phyloP scores from a whole-genome alignment of 2,113 vertebrate genomes.

The Thinocorus orbignyianus region DNA sequence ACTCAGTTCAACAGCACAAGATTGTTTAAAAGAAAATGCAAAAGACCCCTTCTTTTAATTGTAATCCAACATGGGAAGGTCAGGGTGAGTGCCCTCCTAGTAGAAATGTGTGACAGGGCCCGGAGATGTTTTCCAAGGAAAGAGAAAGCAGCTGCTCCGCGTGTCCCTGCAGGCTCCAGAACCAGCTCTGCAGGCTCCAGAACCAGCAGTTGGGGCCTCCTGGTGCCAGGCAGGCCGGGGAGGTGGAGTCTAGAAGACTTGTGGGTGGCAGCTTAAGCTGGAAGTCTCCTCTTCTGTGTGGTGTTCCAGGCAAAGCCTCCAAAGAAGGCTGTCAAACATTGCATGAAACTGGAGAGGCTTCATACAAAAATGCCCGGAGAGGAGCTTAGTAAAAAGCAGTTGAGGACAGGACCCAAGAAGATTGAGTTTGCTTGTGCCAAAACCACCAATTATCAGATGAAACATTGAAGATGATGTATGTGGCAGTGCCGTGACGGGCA shows the following conservation, averaged over 20 bases:
- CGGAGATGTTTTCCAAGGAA: not conserved
- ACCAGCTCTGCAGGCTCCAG: not conserved
- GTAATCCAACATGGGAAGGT: not conserved
- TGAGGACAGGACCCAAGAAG: not conserved
- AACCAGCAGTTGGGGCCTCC: not conserved
- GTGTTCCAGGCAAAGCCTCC: not conserved
- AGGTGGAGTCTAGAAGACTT: conserved; percentile 39
- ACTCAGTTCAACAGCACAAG: not conserved
- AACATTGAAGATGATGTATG: not conserved
- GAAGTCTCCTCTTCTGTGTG: not conserved
- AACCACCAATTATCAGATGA: conserved; percentile 18
- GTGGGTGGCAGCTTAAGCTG: conserved; percentile 20
- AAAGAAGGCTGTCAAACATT: not conserved
- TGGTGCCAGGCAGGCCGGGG: not conserved
- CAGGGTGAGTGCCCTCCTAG: not conserved
- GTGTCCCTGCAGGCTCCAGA: conserved; percentile 33
- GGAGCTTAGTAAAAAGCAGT: not conserved
- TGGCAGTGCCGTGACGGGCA: conserved; percentile 11
- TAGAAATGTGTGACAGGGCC: not conserved
- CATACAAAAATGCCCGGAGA: not conserved
- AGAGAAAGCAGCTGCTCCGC: not conserved
- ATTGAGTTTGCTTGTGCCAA: not conserved
- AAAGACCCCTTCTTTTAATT: not conserved
- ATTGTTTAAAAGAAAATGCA: not conserved
- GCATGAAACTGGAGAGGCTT: not conserved